Evolutionary conservation across 2,113 vertebrate species (phyloP).

Genomic region (Xiphorhynchus elegans): DNA sequence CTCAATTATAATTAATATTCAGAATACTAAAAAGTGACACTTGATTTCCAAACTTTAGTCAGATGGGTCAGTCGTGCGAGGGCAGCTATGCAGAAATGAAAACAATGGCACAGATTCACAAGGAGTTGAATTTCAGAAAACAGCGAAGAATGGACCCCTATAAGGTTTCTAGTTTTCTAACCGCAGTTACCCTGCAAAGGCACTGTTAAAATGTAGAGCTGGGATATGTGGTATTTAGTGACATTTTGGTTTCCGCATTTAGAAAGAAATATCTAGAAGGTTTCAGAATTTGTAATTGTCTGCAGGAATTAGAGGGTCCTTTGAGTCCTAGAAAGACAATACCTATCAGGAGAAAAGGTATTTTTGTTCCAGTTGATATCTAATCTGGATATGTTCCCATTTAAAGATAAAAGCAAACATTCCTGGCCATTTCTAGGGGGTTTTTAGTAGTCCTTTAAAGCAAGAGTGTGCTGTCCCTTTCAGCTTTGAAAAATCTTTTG

Average conservation of each 20-base stretch:
- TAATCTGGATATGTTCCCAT: background rate
- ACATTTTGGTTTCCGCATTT: background rate
- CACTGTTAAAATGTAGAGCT: background rate
- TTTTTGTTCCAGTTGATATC: background rate
- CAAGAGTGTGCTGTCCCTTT: background rate
- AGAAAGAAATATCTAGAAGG: background rate
- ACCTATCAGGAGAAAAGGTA: background rate
- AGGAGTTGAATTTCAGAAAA: constrained; percentile 40
- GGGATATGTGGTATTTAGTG: background rate
- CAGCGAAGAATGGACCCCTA: background rate
- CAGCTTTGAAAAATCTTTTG: background rate
- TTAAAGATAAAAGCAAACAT: background rate
- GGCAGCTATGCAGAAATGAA: constrained; percentile 40
- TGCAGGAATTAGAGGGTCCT: rapidly evolving
- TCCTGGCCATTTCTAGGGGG: background rate
- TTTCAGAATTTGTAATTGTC: background rate
- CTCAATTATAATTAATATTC: constrained; percentile 24
- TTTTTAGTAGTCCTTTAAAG: background rate
- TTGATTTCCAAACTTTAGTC: background rate
- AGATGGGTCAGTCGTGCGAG: background rate
- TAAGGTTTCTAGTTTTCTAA: constrained; percentile 35
- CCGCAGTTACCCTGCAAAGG: background rate
- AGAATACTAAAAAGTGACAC: background rate
- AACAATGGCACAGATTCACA: constrained; percentile 39
- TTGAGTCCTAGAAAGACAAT: background rate